These are phyloP conservation scores for Bombus difficillimus DNA, from an alignment of 1,140 invertebrate genomes.

Conservation along the genomic window DNA sequence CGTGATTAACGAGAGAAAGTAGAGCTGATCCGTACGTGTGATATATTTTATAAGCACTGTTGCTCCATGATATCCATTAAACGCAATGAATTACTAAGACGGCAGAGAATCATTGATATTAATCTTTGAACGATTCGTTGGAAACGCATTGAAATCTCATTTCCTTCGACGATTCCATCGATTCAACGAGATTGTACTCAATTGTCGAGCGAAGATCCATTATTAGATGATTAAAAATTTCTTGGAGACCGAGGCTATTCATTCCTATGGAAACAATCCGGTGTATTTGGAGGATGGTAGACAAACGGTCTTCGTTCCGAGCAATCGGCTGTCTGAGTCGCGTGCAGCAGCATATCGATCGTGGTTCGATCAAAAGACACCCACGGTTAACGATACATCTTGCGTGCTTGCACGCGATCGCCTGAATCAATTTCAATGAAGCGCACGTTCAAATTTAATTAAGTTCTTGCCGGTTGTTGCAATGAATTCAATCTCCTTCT, in stretches of 20 bases:
- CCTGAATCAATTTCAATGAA: slow-evolving; percentile 31
- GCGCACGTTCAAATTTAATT: slow-evolving; percentile 47
- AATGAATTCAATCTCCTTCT: not conserved
- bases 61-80: not conserved
- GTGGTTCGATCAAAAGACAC: slow-evolving; percentile 1
- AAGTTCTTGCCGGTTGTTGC: slow-evolving; percentile 35
- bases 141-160: not conserved
- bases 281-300: no score
- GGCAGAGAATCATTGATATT: not conserved
- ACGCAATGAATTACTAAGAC: not conserved
- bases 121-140: not conserved
- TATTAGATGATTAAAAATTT: not conserved
- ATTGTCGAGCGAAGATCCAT: no score
- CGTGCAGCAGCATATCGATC: not conserved
- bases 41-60: not conserved
- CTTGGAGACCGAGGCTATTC: not conserved
- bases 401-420: slow-evolving; percentile 26
- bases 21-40: no score
- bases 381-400: slow-evolving; percentile 26
- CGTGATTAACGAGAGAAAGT: no score
- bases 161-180: not conserved
- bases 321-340: not conserved
- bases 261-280: not conserved
- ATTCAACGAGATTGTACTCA: not conserved
- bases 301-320: not conserved